Conservation (phyloP, 2,888 invertebrate genomes). For the Nasonia oneida region DNA sequence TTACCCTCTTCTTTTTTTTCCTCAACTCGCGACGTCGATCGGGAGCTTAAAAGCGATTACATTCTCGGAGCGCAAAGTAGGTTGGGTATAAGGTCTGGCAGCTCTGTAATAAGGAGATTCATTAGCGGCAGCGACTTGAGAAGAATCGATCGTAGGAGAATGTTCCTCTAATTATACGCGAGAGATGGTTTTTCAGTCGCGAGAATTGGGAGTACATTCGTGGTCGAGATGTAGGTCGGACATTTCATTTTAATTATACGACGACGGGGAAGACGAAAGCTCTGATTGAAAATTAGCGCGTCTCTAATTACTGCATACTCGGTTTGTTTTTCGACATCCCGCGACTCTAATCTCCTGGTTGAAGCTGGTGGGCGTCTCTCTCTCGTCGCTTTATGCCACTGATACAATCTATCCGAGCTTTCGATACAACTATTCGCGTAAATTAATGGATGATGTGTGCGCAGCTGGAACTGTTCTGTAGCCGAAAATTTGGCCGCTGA, state of each 20-base stretch:
- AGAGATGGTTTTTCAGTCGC: background rate
- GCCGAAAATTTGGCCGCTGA: background rate
- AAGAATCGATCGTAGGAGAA: conserved; percentile 35
- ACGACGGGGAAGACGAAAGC: background rate
- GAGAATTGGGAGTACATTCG: background rate
- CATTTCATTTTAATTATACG: background rate
- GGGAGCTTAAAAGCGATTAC: conserved; percentile 56
- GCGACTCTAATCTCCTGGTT: too few species aligned
- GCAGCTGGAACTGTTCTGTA: background rate
- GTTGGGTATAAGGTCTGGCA: background rate
- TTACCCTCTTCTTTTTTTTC: background rate
- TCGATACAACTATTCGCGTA: background rate
- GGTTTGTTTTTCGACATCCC: too few species aligned
- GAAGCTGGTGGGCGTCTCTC: too few species aligned
- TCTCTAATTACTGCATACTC: too few species aligned
- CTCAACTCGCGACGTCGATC: conserved; percentile 20
- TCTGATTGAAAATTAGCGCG: background rate
- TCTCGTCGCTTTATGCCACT: too few species aligned
- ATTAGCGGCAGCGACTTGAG: conserved; percentile 27
- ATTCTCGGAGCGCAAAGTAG: conserved; percentile 23
- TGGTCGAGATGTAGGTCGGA: background rate
- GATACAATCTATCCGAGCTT: background rate
- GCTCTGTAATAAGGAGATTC: conserved; percentile 49
- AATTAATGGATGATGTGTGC: too few species aligned
- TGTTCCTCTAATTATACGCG: background rate